phyloP scores from a whole-genome alignment of 2,113 vertebrate genomes.

The Hiodon alosoides region DNA sequence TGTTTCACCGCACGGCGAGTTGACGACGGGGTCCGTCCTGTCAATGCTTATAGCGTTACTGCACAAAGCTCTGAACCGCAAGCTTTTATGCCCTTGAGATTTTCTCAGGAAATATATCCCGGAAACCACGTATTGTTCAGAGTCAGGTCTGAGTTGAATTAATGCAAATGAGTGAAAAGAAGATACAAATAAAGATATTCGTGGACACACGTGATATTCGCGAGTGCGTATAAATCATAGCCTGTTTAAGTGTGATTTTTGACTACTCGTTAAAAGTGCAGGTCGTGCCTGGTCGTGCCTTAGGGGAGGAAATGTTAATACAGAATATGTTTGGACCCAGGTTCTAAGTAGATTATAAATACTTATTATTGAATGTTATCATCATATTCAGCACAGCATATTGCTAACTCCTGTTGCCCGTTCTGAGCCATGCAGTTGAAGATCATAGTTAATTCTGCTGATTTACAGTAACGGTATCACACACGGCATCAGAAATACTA shows the following conservation, averaged over 20 bases:
- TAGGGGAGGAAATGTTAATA: slow-evolving; percentile 80
- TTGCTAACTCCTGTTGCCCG: slow-evolving; percentile 91
- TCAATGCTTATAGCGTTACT: too few species aligned
- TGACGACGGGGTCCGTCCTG: too few species aligned
- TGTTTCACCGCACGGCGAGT: too few species aligned
- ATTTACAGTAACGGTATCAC: slow-evolving; percentile 98
- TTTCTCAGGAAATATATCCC: too few species aligned
- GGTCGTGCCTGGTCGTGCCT: slow-evolving; percentile 41
- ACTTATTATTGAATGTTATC: slow-evolving; percentile 99
- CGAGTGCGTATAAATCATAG: too few species aligned
- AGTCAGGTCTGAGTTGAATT: too few species aligned
- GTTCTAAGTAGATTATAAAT: slow-evolving; percentile 98
- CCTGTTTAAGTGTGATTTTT: slow-evolving; percentile 23
- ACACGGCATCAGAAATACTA: slow-evolving; percentile 93
- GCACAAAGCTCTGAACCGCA: too few species aligned
- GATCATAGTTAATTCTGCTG: slow-evolving; percentile 99
- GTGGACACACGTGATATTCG: too few species aligned
- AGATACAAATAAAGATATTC: too few species aligned
- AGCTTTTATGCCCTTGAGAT: too few species aligned
- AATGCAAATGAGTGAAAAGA: too few species aligned
- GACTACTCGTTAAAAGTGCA: slow-evolving; percentile 43
- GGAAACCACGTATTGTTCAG: too few species aligned
- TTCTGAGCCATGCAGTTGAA: slow-evolving; percentile 83
- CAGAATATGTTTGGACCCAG: slow-evolving; percentile 91
- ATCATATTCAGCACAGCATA: slow-evolving; percentile 96